Base-by-base conservation (phyloP, 2,113 vertebrate genomes). In the Brienomyrus brachyistius region DNA sequence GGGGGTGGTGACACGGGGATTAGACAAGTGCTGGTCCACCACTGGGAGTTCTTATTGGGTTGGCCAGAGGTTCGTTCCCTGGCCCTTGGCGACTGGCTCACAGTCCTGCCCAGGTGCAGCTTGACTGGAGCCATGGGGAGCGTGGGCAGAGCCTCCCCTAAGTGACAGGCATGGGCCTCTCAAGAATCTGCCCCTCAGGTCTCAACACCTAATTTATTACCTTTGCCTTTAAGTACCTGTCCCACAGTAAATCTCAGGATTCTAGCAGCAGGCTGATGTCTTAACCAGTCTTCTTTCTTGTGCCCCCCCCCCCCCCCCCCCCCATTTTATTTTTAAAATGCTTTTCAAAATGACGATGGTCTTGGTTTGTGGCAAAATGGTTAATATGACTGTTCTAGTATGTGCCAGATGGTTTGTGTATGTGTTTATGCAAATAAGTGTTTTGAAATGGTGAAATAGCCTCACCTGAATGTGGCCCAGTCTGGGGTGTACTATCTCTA, bases 121-220 rank as follows among this genome's bases (percentile, higher is more conserved):
- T 50, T 15, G 50, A 50, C 11, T 86, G 8, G 27, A 45, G 50
- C n/a, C 47, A 31, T 27, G 10, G 8, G 27, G n/a, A 52, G n/a
- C 45, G 4, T 84, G 83, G 88, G 27, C 62, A 31, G n/a, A 31
- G 27, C 3, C 4, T 66, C 23, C 59, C 59, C 59, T 66, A 66
- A 66, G 23, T 27, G 10, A 27, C 62, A 31, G 62, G 27, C 27
- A 70, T 2, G 9, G 62, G 10, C 62, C 27, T 70, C 62, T 70
- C 62, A 31, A 27, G n/a, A 70, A 70, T 70, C n/a, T 27, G 62
- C n/a, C 62, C n/a, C 66, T 59, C 84, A 83, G n/a, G 87, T 77
- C 50, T 62, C 15, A 59, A 74, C 91, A 90, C 86, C 91, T 91
- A 91, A 91, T 93, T 93, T 93, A 92, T 92, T 91, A 91, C 90